Conservation (phyloP, 2,797 vertebrate genomes). For the Macrochelys suwanniensis region DNA sequence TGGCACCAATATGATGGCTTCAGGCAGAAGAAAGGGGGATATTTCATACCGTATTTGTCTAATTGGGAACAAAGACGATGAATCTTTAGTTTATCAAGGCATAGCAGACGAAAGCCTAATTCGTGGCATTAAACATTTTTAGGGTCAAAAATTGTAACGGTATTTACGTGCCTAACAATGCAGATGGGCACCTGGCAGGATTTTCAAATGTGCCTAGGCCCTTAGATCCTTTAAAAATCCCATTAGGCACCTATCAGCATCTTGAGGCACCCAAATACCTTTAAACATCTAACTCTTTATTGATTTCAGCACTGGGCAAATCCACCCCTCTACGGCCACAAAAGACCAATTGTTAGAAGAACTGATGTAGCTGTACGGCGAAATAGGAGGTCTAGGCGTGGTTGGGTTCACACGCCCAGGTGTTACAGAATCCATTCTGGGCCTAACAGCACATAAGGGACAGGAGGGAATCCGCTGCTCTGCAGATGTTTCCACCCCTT, state of each 20-base stretch:
- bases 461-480: background rate
- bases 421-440: background rate
- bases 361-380: no score
- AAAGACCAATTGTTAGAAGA: background rate
- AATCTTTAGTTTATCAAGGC: background rate
- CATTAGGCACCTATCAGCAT: background rate
- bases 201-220: background rate
- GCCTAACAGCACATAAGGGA: background rate
- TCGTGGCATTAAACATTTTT: background rate
- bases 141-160: background rate
- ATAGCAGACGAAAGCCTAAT: background rate
- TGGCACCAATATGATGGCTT: constrained; percentile 89
- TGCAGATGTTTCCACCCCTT: background rate
- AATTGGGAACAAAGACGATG: background rate
- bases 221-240: background rate
- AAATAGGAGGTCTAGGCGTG: background rate
- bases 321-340: background rate
- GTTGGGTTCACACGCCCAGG: background rate
- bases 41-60: constrained; percentile 89
- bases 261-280: background rate
- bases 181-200: background rate
- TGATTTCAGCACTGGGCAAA: background rate
- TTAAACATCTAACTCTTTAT: background rate
- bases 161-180: background rate
- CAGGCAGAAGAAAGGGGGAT: constrained; percentile 89